Percentiles rank a stretch among this genome's conserved stretches.
phyloP scores from a whole-genome alignment of 2,113 vertebrate species.

The Herpailurus yagouaroundi region DNA sequence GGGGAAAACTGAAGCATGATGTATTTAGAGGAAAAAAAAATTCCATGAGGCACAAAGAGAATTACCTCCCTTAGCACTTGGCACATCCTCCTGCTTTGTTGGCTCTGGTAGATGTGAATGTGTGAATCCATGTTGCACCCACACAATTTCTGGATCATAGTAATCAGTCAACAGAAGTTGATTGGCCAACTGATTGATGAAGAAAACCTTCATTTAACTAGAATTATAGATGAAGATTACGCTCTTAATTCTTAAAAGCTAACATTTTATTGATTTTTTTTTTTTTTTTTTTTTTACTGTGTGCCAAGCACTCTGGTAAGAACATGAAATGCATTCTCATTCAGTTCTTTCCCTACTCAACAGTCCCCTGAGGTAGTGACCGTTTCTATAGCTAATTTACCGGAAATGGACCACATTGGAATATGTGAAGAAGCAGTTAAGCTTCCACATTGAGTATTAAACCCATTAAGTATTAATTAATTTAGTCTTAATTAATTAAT shows the following conservation, averaged over 20 bases:
- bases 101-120: not conserved
- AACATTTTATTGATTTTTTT: conserved; percentile 1
- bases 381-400: not conserved
- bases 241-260: not conserved
- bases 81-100: not conserved
- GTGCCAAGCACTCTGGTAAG: not conserved
- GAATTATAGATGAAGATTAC: not conserved
- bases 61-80: not conserved
- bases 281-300: not conserved
- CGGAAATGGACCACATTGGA: conserved; percentile 22
- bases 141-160: not conserved
- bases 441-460: conserved; percentile 21
- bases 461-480: conserved; percentile 56
- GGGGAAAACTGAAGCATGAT: not conserved
- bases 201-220: not conserved
- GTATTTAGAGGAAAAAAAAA: not conserved
- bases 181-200: not conserved
- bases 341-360: not conserved
- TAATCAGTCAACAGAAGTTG: not conserved
- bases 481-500: conserved; percentile 60
- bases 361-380: not conserved
- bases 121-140: not conserved
- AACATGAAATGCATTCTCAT: not conserved
- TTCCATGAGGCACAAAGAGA: not conserved
- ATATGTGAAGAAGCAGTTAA: conserved; percentile 36